Conservation (phyloP, 1,140 invertebrate species). For the Papilio polytes region DNA sequence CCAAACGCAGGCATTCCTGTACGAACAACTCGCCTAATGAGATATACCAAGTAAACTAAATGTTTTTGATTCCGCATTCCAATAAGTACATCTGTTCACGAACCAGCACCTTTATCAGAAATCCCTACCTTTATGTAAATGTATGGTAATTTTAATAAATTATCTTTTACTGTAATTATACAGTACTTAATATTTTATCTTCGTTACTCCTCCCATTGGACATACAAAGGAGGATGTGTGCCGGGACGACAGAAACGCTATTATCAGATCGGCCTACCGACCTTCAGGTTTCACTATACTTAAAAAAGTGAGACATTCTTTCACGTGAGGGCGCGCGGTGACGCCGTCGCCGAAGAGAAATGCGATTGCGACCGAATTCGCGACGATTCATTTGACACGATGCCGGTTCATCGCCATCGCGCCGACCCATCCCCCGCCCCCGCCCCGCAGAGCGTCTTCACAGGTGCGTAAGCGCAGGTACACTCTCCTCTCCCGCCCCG, state of each 20-base stretch:
- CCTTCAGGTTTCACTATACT: constrained; percentile 78
- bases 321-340: constrained; percentile 67
- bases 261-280: constrained; percentile 57
- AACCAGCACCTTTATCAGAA: not conserved
- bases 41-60: constrained; percentile 14
- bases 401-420: constrained; percentile 79
- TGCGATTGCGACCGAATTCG: constrained; percentile 72
- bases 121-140: too few species aligned
- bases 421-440: constrained; percentile 45
- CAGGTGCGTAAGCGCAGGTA: constrained; percentile 81
- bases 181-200: not conserved
- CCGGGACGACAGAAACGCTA: not conserved
- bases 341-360: constrained; percentile 65
- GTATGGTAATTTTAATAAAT: too few species aligned
- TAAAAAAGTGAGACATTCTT: constrained; percentile 73
- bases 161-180: not conserved
- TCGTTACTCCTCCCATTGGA: not conserved
- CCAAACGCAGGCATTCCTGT: constrained; percentile 27
- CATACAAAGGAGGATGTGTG: not conserved
- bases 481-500: constrained; percentile 46
- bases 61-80: constrained; percentile 31
- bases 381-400: constrained; percentile 79
- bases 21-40: constrained; percentile 22
- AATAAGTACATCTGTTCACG: not conserved
- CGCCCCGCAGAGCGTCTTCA: constrained; percentile 65